phyloP scores from a whole-genome alignment of 2,797 vertebrate genomes.

The Sebastiscus tertius region DNA sequence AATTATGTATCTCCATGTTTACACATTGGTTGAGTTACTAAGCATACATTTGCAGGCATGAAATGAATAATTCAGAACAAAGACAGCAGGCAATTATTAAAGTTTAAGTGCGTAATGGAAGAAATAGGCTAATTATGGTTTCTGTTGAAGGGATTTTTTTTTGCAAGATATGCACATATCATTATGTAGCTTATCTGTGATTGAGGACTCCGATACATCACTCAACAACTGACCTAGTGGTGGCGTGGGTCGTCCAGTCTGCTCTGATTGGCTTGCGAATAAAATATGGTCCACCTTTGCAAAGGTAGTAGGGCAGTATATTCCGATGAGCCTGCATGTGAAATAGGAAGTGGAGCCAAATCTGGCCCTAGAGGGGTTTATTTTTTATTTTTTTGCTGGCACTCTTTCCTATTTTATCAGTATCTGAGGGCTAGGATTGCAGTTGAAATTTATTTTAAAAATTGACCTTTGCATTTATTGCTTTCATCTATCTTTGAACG shows the following conservation, averaged over 20 bases:
- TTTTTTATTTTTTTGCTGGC: neutral
- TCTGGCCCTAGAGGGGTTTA: neutral
- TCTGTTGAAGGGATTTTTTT: neutral
- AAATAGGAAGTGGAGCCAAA: neutral
- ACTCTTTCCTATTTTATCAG: conserved; percentile 3
- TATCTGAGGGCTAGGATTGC: neutral
- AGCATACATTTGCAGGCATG: neutral
- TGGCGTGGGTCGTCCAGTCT: neutral
- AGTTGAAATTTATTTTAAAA: neutral
- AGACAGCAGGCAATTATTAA: neutral
- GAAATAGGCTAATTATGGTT: neutral
- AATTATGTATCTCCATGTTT: neutral
- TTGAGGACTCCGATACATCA: neutral
- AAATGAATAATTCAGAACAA: neutral
- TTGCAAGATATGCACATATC: neutral
- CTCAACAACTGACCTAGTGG: neutral
- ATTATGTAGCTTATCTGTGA: neutral
- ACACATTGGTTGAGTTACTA: neutral
- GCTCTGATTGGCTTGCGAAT: neutral
- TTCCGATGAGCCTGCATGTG: neutral
- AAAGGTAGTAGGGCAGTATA: neutral
- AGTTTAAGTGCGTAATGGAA: neutral
- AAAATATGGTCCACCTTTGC: neutral
- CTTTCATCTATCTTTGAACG: neutral
- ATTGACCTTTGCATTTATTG: conserved; percentile 19